Conservation (phyloP, 2,113 vertebrate species). For the Cinclus mexicanus region DNA sequence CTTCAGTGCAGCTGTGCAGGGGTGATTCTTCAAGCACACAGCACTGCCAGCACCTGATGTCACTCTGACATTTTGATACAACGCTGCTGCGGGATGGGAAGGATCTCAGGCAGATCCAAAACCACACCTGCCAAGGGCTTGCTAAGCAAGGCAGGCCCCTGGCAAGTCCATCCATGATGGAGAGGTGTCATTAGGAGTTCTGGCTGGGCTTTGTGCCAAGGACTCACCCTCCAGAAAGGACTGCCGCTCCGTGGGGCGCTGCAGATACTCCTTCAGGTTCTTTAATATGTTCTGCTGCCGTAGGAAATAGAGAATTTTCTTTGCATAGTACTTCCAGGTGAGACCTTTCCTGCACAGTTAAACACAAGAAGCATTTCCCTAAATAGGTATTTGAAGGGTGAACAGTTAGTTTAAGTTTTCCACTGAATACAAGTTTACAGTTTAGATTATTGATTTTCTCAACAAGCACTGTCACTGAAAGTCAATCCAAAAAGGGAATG, state of each 20-base stretch:
- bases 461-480: neutral
- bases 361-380: neutral
- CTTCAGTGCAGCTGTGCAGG: neutral
- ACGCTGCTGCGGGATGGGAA: neutral
- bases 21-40: neutral
- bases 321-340: conserved; percentile 96
- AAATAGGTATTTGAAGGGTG: neutral
- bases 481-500: neutral
- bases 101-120: neutral
- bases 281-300: conserved; percentile 92
- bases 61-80: neutral
- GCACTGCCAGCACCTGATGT: neutral
- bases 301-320: conserved; percentile 97
- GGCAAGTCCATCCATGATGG: neutral
- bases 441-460: neutral
- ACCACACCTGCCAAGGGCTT: neutral
- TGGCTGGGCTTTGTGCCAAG: neutral
- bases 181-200: neutral
- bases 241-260: conserved; percentile 83
- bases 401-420: neutral
- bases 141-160: neutral
- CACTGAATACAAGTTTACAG: neutral
- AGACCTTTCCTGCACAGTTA: conserved; percentile 85
- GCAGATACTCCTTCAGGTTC: conserved; percentile 89
- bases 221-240: conserved; percentile 87